Percentiles rank a stretch among this genome's conserved stretches.
These are phyloP conservation scores for Diaphora mendica DNA, from an alignment of 2,888 invertebrate genomes.

Conservation along the genomic window DNA sequence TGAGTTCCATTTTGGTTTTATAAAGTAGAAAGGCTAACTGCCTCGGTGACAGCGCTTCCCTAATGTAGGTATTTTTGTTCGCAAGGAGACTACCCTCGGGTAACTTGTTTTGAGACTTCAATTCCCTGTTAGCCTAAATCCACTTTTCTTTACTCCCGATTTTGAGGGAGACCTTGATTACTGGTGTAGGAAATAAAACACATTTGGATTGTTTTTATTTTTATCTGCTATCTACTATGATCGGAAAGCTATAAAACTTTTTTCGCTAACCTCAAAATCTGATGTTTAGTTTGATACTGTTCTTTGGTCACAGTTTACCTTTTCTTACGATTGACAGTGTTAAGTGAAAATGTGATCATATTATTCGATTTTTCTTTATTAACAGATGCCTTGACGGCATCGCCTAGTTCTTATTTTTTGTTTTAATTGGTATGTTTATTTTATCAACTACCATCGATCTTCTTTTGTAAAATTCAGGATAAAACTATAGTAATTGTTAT, in stretches of 20 bases:
- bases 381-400: background rate
- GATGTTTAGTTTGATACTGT: background rate
- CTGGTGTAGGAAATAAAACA: no score
- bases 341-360: no score
- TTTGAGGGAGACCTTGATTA: no score
- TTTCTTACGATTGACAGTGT: no score
- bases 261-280: background rate
- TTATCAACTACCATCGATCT: background rate
- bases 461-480: background rate
- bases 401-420: background rate
- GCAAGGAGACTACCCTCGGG: no score
- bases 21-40: no score
- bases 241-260: background rate
- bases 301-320: background rate
- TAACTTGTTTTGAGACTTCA: no score
- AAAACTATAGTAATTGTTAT: background rate
- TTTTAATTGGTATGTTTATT: background rate
- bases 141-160: no score
- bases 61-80: no score
- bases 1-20: no score
- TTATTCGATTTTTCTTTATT: background rate
- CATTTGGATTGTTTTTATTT: background rate
- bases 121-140: no score
- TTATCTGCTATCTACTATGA: background rate
- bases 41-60: no score